These are phyloP conservation scores for Haplochromis burtoni DNA, from an alignment of 2,113 vertebrate species.

Conservation along the genomic window DNA sequence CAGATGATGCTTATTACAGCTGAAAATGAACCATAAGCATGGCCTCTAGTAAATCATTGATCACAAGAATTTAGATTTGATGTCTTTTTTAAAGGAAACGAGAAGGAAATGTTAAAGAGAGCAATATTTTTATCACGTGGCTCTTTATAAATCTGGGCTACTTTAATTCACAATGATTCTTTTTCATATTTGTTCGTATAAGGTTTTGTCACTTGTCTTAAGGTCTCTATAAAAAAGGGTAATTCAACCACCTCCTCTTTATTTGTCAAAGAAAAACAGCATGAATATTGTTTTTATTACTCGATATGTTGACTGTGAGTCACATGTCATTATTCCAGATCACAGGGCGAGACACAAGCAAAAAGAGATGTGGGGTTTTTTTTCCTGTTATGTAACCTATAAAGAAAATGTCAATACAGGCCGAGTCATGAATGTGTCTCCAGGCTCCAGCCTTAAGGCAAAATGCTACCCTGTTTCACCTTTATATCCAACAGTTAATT, in stretches of 20 bases:
- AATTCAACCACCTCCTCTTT: background rate
- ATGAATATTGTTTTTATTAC: background rate
- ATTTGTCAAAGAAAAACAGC: background rate
- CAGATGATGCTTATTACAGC: background rate
- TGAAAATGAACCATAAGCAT: background rate
- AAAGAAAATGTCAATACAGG: slow-evolving; percentile 26
- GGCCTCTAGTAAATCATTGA: background rate
- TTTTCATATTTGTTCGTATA: background rate
- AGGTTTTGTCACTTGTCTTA: background rate
- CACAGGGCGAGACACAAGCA: background rate
- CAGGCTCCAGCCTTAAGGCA: slow-evolving; percentile 1
- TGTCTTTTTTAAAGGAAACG: background rate
- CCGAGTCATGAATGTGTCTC: background rate
- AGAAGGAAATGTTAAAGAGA: background rate
- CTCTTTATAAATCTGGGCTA: background rate
- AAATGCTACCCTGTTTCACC: slow-evolving; percentile 35
- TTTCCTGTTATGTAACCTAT: background rate
- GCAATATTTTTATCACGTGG: background rate
- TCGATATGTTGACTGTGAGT: background rate
- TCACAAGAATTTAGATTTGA: background rate
- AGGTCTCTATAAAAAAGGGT: background rate
- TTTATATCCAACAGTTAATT: slow-evolving; percentile 10
- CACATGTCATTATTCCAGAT: background rate
- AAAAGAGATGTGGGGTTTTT: background rate
- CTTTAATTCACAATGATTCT: background rate